Evolutionary conservation across 2,888 invertebrate genomes (phyloP).

Genomic region (Tridacna crocea): DNA sequence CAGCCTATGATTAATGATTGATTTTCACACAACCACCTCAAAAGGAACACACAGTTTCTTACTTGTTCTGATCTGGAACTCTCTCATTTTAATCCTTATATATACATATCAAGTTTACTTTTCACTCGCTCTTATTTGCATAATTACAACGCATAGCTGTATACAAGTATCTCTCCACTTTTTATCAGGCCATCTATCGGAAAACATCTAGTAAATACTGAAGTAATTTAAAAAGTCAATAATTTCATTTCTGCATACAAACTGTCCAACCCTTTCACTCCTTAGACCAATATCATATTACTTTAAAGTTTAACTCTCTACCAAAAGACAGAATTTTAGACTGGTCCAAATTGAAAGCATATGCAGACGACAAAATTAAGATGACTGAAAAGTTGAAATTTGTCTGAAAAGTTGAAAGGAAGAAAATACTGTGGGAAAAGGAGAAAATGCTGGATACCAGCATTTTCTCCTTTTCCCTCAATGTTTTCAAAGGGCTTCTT

Average conservation of each 20-base stretch:
- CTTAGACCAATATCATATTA: background rate
- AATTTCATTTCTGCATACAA: constrained; percentile 4
- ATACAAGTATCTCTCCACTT: background rate
- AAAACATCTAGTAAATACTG: constrained; percentile 5
- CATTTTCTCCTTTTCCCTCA: background rate
- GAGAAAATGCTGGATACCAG: background rate
- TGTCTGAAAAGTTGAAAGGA: no score
- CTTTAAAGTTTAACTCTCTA: no score
- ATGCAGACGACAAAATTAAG: no score
- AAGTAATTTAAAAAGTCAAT: constrained; percentile 25
- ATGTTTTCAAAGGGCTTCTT: background rate
- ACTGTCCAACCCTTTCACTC: background rate
- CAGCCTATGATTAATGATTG: constrained; percentile 10
- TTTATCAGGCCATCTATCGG: constrained; percentile 5
- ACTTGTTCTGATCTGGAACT: constrained; percentile 3
- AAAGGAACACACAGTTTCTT: background rate
- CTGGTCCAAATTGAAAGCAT: no score
- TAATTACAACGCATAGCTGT: background rate
- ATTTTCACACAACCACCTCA: background rate
- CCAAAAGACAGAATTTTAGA: no score
- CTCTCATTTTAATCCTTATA: constrained; percentile 15
- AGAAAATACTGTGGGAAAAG: background rate
- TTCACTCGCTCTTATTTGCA: constrained; percentile 11
- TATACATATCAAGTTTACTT: constrained; percentile 22
- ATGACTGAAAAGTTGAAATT: no score